A percentile compares a stretch with the other conserved stretches of the same genome.
These are phyloP conservation scores for Acanthoscelides obtectus DNA, from an alignment of 2,888 invertebrate genomes.

Conservation along the genomic window DNA sequence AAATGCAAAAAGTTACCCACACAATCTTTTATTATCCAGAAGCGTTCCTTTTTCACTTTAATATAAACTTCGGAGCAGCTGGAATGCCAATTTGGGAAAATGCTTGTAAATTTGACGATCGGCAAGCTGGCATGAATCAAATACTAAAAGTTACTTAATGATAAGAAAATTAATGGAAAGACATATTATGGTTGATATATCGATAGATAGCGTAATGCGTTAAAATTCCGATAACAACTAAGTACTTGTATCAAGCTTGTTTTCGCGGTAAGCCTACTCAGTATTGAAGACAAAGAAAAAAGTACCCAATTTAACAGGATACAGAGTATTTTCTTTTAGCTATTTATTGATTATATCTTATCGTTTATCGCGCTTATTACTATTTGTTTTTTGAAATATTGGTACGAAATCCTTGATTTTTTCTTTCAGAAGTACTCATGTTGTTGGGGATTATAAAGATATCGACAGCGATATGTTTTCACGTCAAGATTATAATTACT, in stretches of 20 bases:
- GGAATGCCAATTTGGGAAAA: too few species aligned
- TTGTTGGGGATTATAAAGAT: not conserved
- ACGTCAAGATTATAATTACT: not conserved
- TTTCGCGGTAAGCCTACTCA: not conserved
- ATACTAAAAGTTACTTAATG: too few species aligned
- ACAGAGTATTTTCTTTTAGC: constrained; percentile 16
- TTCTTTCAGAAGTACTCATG: constrained; percentile 12
- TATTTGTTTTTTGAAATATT: constrained; percentile 22
- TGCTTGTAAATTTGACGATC: too few species aligned
- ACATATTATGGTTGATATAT: not conserved
- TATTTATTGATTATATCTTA: constrained; percentile 25
- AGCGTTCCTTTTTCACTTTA: too few species aligned
- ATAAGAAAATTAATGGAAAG: not conserved
- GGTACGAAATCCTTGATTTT: constrained; percentile 20
- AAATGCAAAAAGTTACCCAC: too few species aligned
- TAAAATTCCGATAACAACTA: not conserved
- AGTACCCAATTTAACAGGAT: constrained; percentile 5
- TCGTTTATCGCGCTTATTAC: constrained; percentile 25
- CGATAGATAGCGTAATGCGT: not conserved
- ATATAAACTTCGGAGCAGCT: too few species aligned
- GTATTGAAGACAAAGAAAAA: not conserved
- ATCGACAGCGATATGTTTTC: not conserved
- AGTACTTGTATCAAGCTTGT: not conserved
- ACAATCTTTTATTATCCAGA: too few species aligned
- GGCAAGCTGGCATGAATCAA: too few species aligned